Percentiles rank a stretch among this genome's conserved stretches.
phyloP scores from a whole-genome alignment of 2,888 invertebrate genomes.

The Glaucopsyche alexis region DNA sequence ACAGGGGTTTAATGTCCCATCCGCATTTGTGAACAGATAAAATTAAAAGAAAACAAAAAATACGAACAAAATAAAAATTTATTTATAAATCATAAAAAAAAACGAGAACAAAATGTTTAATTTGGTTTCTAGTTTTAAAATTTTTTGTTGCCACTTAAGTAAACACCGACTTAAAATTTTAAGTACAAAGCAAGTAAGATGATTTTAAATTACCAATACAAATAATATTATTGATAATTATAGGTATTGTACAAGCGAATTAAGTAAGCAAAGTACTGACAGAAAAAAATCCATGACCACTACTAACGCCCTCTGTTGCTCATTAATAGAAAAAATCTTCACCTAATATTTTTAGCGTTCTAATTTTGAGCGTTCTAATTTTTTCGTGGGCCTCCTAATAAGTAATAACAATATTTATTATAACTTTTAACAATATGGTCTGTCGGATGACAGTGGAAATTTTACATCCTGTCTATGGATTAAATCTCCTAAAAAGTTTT shows the following conservation, averaged over 20 bases:
- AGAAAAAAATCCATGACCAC: background rate
- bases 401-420: background rate
- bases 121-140: slow-evolving; percentile 15
- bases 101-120: background rate
- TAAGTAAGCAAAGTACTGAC: background rate
- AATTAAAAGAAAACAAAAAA: slow-evolving; percentile 12
- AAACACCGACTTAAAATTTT: slow-evolving; percentile 20
- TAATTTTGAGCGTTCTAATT: background rate
- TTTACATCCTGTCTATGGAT: no score
- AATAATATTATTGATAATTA: background rate
- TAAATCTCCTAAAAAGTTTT: background rate
- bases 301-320: background rate
- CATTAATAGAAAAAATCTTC: background rate
- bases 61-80: slow-evolving; percentile 14
- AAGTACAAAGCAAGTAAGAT: slow-evolving; percentile 20
- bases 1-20: background rate
- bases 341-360: background rate
- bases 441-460: background rate
- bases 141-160: slow-evolving; percentile 15
- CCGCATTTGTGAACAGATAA: background rate
- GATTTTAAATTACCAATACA: background rate
- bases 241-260: background rate
- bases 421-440: background rate
- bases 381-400: background rate
- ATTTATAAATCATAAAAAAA: slow-evolving; percentile 22